Conservation (phyloP, 2,797 vertebrate genomes). For the Glossophaga mutica region DNA sequence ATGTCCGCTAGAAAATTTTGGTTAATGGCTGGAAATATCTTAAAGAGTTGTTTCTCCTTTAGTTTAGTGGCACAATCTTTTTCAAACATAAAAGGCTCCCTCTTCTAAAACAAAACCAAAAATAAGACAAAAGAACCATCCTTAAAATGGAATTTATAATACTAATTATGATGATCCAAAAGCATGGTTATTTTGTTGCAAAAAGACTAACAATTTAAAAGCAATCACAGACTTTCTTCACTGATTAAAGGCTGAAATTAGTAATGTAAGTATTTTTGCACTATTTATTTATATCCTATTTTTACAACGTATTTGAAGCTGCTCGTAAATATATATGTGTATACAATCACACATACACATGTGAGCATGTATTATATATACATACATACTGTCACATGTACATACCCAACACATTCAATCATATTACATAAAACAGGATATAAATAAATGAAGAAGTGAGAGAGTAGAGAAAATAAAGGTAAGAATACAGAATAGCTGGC, state of each 20-base stretch:
- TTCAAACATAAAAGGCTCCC: conserved; percentile 80
- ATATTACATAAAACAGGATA: conserved; percentile 32
- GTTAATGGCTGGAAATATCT: conserved; percentile 92
- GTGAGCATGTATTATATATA: background rate
- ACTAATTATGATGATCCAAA: conserved; percentile 37
- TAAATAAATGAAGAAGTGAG: conserved; percentile 49
- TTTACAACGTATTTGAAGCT: conserved; percentile 35
- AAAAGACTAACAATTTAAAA: conserved; percentile 53
- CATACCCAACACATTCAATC: background rate
- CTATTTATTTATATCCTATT: conserved; percentile 55
- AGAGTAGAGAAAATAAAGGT: conserved; percentile 47
- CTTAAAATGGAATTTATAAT: conserved; percentile 54
- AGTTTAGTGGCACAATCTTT: conserved; percentile 90
- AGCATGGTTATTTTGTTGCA: conserved; percentile 30
- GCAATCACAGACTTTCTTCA: conserved; percentile 36
- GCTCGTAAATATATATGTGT: background rate
- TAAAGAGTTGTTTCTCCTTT: conserved; percentile 93
- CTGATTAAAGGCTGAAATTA: conserved; percentile 44
- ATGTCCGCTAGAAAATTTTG: conserved; percentile 93
- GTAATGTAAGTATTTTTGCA: conserved; percentile 31
- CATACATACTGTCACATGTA: background rate
- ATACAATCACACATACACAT: background rate
- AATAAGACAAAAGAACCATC: conserved; percentile 48
- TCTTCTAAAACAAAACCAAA: conserved; percentile 78
- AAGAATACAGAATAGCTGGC: conserved; percentile 24